Evolutionary conservation across 2,797 vertebrate species (phyloP), one percentile per base, ranked within the genome.

Genomic region (Leptatherina wallacei): DNA sequence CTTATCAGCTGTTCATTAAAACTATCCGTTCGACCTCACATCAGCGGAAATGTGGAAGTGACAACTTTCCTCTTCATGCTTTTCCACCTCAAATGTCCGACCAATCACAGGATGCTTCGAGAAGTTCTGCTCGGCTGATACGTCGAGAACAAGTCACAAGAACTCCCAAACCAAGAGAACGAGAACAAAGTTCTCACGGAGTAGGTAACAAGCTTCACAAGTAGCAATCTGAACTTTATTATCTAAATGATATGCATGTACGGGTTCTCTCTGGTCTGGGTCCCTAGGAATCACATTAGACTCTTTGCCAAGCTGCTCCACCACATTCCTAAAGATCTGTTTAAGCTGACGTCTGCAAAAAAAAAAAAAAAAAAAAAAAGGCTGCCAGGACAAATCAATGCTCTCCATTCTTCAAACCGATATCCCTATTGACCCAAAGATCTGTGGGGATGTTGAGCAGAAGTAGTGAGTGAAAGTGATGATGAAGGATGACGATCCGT

Each of bases 381-480:
- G 73, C 75, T 36, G 36, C 32, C 55, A 33, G 56, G 16, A 74
- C 64, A n/a, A 58, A 81, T 85, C 80, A 33, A 88, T 81, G 22
- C 6, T 0, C 18, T 42, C 69, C 47, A 59, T 64, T 83, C 59
- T 56, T 27, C 1, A 71, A 76, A 79, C 8, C 12, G 33, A 75
- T 65, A 61, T 49, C 55, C 59, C 14, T 13, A 27, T n/a, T 63
- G 51, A 73, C 30, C 40, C 24, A 10, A 29, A 42, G 16, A 24
- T 16, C 13, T 3, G 52, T 38, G 61, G 6, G 32, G 22, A 9
- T 47, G 32, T 13, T 24, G 12, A 22, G 57, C 6, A 24, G 38
- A 27, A 14, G 22, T 16, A 42, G 18, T 18, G 6, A 63, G 67
- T 65, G 22, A 64, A 69, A 70, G 13, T 20, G 49, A 65, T 35